These are phyloP conservation scores for Phaedon cochleariae DNA, from an alignment of 2,888 invertebrate genomes.

Conservation along the genomic window DNA sequence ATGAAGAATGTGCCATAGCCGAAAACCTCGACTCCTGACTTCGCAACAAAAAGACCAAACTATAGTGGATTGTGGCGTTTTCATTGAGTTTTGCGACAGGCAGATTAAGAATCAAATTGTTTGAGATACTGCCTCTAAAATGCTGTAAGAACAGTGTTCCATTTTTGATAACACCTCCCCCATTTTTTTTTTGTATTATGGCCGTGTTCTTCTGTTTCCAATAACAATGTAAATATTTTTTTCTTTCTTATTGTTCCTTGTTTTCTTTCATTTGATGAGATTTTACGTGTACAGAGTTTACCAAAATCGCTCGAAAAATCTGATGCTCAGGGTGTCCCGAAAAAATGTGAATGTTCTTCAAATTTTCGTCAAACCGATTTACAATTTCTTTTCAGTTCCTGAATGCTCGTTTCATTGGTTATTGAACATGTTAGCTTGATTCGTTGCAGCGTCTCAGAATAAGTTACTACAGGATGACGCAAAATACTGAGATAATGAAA, in stretches of 20 bases:
- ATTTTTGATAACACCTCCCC: conserved; percentile 41
- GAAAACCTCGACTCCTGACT: conserved; percentile 35
- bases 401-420: too few relatives aligned
- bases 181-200: conserved; percentile 34
- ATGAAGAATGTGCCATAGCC: conserved; percentile 43
- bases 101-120: conserved; percentile 46
- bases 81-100: conserved; percentile 32
- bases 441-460: too few relatives aligned
- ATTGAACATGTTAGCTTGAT: too few relatives aligned
- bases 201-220: conserved; percentile 26
- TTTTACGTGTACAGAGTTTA: conserved; percentile 22
- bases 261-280: conserved; percentile 41
- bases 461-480: too few relatives aligned
- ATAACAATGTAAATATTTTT: conserved; percentile 43
- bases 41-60: conserved; percentile 45
- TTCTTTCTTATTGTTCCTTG: conserved; percentile 35
- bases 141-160: conserved; percentile 54
- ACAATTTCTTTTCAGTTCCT: too few relatives aligned
- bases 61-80: conserved; percentile 40
- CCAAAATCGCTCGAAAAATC: not conserved
- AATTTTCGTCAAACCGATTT: too few relatives aligned
- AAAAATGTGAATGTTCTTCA: not conserved
- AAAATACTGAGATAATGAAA: too few relatives aligned
- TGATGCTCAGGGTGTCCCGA: not conserved
- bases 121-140: conserved; percentile 53